phyloP scores from a whole-genome alignment of 2,113 vertebrate genomes.

The Oncorhynchus gorbuscha region DNA sequence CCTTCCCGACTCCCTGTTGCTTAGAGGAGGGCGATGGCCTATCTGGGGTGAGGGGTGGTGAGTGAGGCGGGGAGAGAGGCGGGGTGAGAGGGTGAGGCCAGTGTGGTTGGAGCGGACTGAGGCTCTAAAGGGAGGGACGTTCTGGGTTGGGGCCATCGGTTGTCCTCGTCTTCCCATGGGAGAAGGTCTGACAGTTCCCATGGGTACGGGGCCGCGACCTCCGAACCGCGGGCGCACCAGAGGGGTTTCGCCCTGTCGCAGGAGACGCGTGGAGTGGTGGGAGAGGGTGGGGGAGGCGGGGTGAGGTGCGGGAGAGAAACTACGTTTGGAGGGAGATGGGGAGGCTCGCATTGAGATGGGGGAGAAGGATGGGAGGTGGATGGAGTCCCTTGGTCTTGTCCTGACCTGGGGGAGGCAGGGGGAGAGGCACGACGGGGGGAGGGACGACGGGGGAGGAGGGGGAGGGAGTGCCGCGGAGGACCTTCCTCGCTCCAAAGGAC shows the following conservation, averaged over 20 bases:
- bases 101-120: slow-evolving; percentile 72
- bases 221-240: slow-evolving; percentile 52
- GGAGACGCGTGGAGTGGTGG: slow-evolving; percentile 65
- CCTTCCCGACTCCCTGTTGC: slow-evolving; percentile 52
- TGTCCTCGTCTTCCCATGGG: slow-evolving; percentile 72
- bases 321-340: slow-evolving; percentile 61
- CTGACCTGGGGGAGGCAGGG: slow-evolving; percentile 60
- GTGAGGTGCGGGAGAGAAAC: slow-evolving; percentile 61
- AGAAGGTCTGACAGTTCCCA: slow-evolving; percentile 68
- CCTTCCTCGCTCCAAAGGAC: slow-evolving; percentile 51
- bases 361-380: slow-evolving; percentile 55
- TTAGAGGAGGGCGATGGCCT: slow-evolving; percentile 50
- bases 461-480: slow-evolving; percentile 46
- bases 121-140: slow-evolving; percentile 70
- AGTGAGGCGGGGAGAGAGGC: slow-evolving; percentile 52
- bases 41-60: slow-evolving; percentile 64
- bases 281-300: slow-evolving; percentile 70
- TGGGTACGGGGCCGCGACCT: slow-evolving; percentile 65
- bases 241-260: slow-evolving; percentile 66
- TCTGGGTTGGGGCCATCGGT: slow-evolving; percentile 67
- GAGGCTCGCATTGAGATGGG: slow-evolving; percentile 55
- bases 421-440: slow-evolving; percentile 47
- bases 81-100: slow-evolving; percentile 51
- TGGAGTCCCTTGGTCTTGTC: slow-evolving; percentile 47
- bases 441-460: slow-evolving; percentile 34